Base-by-base conservation (phyloP, 1,140 invertebrate genomes). In the Heliconius nattereri region DNA sequence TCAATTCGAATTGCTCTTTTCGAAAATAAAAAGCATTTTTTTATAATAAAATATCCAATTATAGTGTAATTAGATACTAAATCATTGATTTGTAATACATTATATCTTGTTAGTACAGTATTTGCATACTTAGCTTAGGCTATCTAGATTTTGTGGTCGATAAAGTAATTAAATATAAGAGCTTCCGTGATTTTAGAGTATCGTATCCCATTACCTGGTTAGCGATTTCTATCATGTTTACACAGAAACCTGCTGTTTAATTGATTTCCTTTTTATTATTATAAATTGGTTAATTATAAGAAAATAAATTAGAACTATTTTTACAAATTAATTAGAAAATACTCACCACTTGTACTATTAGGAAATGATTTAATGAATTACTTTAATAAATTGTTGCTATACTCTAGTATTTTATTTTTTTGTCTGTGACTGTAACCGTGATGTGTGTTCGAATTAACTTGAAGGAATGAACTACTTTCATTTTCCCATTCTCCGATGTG, bases 91-190 rank as follows among this genome's bases (percentile, higher is more conserved):
- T 26, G 6, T 16, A 66, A 66, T 66, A 26, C 23, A 66, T 66
- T 66, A 66, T 66, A 26, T 66, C 60, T 66, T 66, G 23, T 66
- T 66, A 66, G 60, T 66, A 66, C 60, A 11, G 23, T 6, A 16
- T 66, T 66, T 26, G 60, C 23, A 66, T 29, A 66, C 60, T 29
- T 66, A 66, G 60, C 60, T 66, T 57, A 66, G 60, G 5, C n/a
- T 66, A 66, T 66, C 60, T 66, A 66, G 60, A 66, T 66, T 66
- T 66, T 16, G 60, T 66, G 3, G 1, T 66, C 60, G 60, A 66
- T 66, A 66, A 66, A 29, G 60, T 66, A 66, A 66, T 66, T 66
- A 66, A 66, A 66, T 66, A 13, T 16, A 66, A 66, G 11, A 66
- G 26, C 60, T 66, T 66, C 60, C 60, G 60, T 66, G 60, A 66